Conservation (phyloP, 1,140 invertebrate genomes). For the Fopius arisanus region DNA sequence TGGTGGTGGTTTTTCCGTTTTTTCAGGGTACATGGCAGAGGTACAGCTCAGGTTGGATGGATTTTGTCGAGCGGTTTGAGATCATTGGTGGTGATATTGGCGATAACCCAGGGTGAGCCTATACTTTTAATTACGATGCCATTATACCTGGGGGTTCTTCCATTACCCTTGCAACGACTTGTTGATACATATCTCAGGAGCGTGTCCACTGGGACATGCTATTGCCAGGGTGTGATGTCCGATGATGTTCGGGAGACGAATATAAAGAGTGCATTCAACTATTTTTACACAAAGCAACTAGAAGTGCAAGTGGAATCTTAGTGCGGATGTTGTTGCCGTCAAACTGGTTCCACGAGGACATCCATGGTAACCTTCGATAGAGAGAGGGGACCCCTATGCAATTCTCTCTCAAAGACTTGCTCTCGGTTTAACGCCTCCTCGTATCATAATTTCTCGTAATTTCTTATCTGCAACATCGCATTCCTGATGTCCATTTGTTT, state of each 20-base stretch:
- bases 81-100: neutral
- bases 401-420: neutral
- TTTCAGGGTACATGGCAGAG: neutral
- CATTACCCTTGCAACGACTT: neutral
- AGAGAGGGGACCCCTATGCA: neutral
- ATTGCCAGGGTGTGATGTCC: neutral
- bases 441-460: slow-evolving; percentile 25
- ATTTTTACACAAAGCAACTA: slow-evolving; percentile 42
- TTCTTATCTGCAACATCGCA: slow-evolving; percentile 6
- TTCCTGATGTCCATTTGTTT: neutral
- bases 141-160: neutral
- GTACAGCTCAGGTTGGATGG: neutral
- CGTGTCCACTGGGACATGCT: neutral
- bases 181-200: neutral
- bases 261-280: slow-evolving; percentile 31
- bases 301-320: slow-evolving; percentile 25
- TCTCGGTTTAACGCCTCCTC: neutral
- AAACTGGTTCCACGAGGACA: slow-evolving; percentile 52
- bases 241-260: neutral
- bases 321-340: slow-evolving; percentile 43
- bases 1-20: neutral
- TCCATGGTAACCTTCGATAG: slow-evolving; percentile 11
- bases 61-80: neutral
- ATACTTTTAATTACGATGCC: neutral
- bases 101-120: neutral